Evolutionary conservation across 2,113 vertebrate species (phyloP), one percentile per base, ranked within the genome.

Genomic region (Micronisus gabar): DNA sequence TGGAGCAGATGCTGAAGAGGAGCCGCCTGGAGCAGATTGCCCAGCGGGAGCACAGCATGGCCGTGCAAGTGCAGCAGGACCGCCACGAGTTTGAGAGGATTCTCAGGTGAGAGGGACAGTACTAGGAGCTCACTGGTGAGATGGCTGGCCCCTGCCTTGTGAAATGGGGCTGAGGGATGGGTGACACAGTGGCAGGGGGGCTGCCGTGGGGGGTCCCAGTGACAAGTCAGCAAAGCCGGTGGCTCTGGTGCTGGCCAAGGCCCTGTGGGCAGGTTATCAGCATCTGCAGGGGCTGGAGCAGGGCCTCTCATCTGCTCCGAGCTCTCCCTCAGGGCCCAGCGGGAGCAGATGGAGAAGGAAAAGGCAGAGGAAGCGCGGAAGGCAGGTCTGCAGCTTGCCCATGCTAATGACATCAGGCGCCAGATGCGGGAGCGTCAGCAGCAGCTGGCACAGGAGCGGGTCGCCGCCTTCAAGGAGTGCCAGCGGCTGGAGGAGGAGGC

Each of bases 41-140:
- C 1, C 97, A 98, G 85, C 99, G 99, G 79, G 97, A 99, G 79
- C 98, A 98, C 65, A 36, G 93, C 8, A 91, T 98, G 95, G 98
- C 98, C 0, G 95, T 99, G 5, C 98, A 99, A 93, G 98, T 97
- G 8, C 98, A 98, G 18, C 97, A 97, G 30, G 98, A 99, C 94
- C 98, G 98, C 17, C 97, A 97, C 0, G 99, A 99, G 65, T 99
- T 99, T 17, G 98, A 99, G 91, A 98, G 98, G 94, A 96, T 99
- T 56, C 98, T 99, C 41, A 98, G 98, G 99, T 99, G 97, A 90
- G 93, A 36, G 34, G 38, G 26, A 41, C 2, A 4, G 34, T 2
- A n/a, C 43, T 8, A 4, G 21, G 43, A 26, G 23, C 62, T 50
- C 2, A 0, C 38, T 6, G 6, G 29, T 2, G 7, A 15, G 32